Percentiles rank a stretch among this genome's conserved stretches.
Evolutionary conservation across 2,113 vertebrate species (phyloP).

Genomic region (Gambusia affinis): DNA sequence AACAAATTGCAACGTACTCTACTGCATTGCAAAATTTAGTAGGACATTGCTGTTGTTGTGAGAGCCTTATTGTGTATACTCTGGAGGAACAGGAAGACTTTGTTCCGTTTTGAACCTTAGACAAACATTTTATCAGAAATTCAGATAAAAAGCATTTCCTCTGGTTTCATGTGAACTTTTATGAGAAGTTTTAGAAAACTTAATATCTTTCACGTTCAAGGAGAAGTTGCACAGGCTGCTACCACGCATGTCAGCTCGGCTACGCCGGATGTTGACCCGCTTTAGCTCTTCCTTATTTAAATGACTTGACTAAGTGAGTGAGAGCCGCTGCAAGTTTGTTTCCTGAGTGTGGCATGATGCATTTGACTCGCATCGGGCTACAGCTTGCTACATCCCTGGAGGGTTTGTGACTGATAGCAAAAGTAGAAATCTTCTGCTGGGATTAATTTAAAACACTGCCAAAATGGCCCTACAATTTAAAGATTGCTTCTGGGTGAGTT

Average conservation of each 20-base stretch:
- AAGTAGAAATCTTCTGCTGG: neutral
- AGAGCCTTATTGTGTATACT: neutral
- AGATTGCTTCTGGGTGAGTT: constrained; percentile 90
- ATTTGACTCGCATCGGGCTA: constrained; percentile 42
- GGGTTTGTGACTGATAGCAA: neutral
- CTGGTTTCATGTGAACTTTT: neutral
- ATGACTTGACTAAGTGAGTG: constrained; percentile 53
- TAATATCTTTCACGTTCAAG: neutral
- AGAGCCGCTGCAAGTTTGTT: constrained; percentile 40
- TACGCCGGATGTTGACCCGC: constrained; percentile 40
- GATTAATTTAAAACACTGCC: neutral
- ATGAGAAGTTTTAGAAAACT: neutral
- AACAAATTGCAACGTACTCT: neutral
- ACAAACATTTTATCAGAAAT: neutral
- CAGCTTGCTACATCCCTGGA: neutral
- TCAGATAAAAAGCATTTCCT: neutral
- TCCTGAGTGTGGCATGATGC: constrained; percentile 60
- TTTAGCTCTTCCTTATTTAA: constrained; percentile 78
- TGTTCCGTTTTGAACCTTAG: neutral
- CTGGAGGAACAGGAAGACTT: neutral
- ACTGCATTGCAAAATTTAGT: neutral
- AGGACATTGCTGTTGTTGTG: constrained; percentile 2
- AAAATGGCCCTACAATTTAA: constrained; percentile 88
- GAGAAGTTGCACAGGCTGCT: neutral
- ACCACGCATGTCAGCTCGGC: neutral